Percentiles rank a stretch among this genome's conserved stretches.
These are phyloP conservation scores for Lasioglossum morio DNA, from an alignment of 2,888 invertebrate species.

Conservation along the genomic window DNA sequence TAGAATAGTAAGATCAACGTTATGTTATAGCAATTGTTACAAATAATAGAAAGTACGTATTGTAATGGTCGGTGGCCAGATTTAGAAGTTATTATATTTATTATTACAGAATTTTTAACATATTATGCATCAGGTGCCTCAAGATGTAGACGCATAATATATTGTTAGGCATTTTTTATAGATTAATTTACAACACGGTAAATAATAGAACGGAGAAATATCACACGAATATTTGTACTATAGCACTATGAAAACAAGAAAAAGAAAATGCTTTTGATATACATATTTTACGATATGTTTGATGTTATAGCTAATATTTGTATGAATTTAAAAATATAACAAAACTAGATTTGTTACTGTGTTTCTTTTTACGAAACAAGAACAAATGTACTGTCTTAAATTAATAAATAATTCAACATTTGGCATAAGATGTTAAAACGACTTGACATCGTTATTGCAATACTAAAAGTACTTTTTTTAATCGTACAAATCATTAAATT, in stretches of 20 bases:
- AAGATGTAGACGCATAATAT: slow-evolving; percentile 25
- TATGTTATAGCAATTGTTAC: slow-evolving; percentile 13
- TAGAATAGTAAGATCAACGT: neutral
- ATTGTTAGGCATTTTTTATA: slow-evolving; percentile 41
- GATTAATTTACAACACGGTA: slow-evolving; percentile 20
- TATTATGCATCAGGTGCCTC: slow-evolving; percentile 25
- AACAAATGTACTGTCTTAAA: slow-evolving; percentile 38
- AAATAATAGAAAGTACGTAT: slow-evolving; percentile 21
- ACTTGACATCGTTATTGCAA: slow-evolving; percentile 10
- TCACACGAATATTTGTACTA: slow-evolving; percentile 39
- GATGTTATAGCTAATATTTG: slow-evolving; percentile 37
- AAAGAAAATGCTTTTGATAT: slow-evolving; percentile 26
- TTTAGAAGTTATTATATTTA: slow-evolving; percentile 40
- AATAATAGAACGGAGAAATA: slow-evolving; percentile 24
- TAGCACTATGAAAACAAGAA: slow-evolving; percentile 16
- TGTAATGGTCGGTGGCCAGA: slow-evolving; percentile 35
- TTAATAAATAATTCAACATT: slow-evolving; percentile 47
- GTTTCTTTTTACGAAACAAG: slow-evolving; percentile 42
- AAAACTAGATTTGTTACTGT: slow-evolving; percentile 36
- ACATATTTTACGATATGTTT: slow-evolving; percentile 46
- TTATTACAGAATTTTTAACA: slow-evolving; percentile 27
- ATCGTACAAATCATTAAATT: slow-evolving; percentile 8
- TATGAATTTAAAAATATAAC: slow-evolving; percentile 36
- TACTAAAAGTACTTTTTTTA: slow-evolving; percentile 11
- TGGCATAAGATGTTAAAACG: slow-evolving; percentile 14